Evolutionary conservation across 2,113 vertebrate species (phyloP).

Genomic region (Varanus komodoensis): DNA sequence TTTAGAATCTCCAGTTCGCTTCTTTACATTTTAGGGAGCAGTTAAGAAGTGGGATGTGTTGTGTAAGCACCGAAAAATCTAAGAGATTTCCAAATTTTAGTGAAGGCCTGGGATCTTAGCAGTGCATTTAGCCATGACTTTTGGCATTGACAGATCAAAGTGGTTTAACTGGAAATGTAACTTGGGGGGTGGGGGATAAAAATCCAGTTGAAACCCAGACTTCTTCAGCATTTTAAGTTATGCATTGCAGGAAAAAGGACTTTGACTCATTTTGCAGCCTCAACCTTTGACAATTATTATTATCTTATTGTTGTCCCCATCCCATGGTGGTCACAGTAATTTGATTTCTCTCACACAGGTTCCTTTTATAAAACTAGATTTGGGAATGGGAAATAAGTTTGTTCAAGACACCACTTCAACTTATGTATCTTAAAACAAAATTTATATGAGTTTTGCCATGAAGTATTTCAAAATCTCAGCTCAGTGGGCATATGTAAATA

Average conservation of each 20-base stretch:
- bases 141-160: conserved; percentile 79
- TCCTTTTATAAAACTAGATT: not conserved
- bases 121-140: conserved; percentile 72
- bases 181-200: conserved; percentile 72
- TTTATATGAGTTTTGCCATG: not conserved
- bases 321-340: not conserved
- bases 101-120: conserved; percentile 62
- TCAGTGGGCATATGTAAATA: not conserved
- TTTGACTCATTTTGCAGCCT: conserved; percentile 48
- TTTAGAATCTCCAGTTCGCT: conserved; percentile 71
- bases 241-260: conserved; percentile 53
- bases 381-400: not conserved
- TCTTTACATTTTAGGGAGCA: conserved; percentile 73
- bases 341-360: too few species aligned
- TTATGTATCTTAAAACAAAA: not conserved
- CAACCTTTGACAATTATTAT: conserved; percentile 56
- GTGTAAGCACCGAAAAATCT: conserved; percentile 65
- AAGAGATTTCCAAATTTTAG: conserved; percentile 74
- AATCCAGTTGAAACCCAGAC: conserved; percentile 61
- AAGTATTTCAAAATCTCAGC: not conserved
- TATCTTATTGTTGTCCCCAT: not conserved
- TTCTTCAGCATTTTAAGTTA: conserved; percentile 55
- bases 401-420: not conserved
- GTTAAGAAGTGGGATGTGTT: conserved; percentile 60
- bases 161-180: conserved; percentile 80